Conservation (phyloP, 64 coral and sea anemone species). For the Montipora capricornis region DNA sequence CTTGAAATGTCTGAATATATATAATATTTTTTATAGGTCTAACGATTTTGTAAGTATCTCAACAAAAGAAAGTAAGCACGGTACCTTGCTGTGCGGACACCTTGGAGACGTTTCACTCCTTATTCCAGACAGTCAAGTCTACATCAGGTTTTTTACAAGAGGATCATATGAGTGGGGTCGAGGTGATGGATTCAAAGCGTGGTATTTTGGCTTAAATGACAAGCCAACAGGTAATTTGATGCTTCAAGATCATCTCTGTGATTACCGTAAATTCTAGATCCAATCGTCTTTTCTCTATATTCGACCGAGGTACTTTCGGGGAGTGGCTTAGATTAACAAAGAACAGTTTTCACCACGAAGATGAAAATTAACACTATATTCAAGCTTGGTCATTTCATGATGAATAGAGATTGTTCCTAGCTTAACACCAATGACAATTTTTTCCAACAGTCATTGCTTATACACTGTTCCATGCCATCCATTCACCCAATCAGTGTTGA, state of each 20-base stretch:
- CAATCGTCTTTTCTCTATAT: too few relatives aligned
- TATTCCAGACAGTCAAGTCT: background rate
- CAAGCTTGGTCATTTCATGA: too few relatives aligned
- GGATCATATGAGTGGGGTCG: background rate
- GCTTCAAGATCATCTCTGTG: background rate
- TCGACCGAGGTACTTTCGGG: too few relatives aligned
- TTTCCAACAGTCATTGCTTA: too few relatives aligned
- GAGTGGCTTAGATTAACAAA: too few relatives aligned
- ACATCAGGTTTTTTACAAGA: background rate
- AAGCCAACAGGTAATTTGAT: background rate
- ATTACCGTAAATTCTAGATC: too few relatives aligned
- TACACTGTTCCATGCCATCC: too few relatives aligned
- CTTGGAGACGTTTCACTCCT: background rate
- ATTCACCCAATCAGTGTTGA: too few relatives aligned
- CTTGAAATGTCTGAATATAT: background rate
- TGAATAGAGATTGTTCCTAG: too few relatives aligned
- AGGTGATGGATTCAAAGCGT: background rate
- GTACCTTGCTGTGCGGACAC: background rate
- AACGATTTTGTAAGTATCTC: background rate
- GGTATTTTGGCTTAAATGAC: background rate
- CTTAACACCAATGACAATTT: too few relatives aligned
- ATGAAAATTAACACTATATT: too few relatives aligned
- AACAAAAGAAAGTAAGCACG: background rate
- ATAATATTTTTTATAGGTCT: background rate
- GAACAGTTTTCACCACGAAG: too few relatives aligned